Evolutionary conservation across 2,797 vertebrate species (phyloP).

Genomic region (Eremophila alpestris): DNA sequence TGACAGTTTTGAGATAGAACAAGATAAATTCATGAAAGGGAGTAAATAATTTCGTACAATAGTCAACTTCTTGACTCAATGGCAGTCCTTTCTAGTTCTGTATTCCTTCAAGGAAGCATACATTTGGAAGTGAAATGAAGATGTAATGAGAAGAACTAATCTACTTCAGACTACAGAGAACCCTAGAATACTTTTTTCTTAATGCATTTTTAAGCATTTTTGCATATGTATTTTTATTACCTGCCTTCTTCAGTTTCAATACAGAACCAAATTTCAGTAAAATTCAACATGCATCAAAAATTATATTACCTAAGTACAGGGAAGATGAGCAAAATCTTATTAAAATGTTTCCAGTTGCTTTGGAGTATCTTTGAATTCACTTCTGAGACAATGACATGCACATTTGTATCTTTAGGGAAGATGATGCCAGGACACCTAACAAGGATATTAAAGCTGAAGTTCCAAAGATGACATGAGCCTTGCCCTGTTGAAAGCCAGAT

Average conservation of each 20-base stretch:
- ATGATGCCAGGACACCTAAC: background rate
- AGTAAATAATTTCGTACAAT: background rate
- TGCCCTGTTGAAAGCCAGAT: background rate
- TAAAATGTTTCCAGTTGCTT: background rate
- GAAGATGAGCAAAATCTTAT: background rate
- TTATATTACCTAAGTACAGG: background rate
- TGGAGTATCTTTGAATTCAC: background rate
- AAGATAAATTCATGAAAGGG: background rate
- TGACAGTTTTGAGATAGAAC: background rate
- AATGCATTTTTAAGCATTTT: background rate
- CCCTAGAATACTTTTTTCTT: background rate
- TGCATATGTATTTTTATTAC: background rate
- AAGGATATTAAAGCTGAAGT: background rate
- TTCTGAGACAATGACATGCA: background rate
- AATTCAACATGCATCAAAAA: background rate
- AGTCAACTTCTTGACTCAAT: background rate
- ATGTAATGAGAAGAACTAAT: background rate
- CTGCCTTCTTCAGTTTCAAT: background rate
- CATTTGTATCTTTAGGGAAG: background rate
- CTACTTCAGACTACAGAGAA: conserved; percentile 9
- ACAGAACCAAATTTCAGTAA: background rate
- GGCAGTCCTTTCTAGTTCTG: background rate
- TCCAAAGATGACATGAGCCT: background rate
- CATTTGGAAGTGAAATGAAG: conserved; percentile 41
- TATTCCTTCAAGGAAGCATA: background rate